Conservation (phyloP, 2,797 vertebrate species). For the Anabacerthia variegaticeps region DNA sequence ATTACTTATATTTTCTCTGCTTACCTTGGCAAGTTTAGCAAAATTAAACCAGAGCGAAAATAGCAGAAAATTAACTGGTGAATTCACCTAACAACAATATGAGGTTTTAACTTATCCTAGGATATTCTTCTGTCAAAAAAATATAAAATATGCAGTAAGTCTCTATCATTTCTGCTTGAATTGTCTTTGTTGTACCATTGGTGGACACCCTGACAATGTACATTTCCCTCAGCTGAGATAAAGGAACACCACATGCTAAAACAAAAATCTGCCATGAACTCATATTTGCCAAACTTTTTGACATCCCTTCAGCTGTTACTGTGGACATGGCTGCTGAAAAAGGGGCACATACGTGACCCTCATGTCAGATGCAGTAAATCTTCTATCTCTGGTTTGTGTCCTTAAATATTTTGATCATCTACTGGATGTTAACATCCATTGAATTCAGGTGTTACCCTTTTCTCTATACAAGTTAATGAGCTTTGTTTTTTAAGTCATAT, state of each 20-base stretch:
- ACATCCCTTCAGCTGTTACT: neutral
- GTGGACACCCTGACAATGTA: neutral
- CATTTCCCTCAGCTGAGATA: neutral
- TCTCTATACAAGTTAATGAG: neutral
- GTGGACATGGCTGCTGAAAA: neutral
- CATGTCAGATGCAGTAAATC: neutral
- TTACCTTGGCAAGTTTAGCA: neutral
- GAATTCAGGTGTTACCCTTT: neutral
- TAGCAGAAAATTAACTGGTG: neutral
- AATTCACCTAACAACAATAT: slow-evolving; percentile 7
- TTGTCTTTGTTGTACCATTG: neutral
- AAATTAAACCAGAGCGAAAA: slow-evolving; percentile 48
- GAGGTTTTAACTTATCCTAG: neutral
- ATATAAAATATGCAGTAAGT: neutral
- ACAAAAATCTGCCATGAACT: neutral
- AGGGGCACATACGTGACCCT: neutral
- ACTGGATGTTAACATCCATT: neutral
- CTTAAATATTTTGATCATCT: neutral
- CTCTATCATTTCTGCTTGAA: neutral
- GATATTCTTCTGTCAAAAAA: neutral
- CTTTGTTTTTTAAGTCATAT: neutral
- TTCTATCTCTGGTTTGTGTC: neutral
- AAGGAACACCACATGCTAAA: neutral
- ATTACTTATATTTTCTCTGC: neutral
- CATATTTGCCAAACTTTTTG: neutral